Evolutionary conservation across 2,797 vertebrate genomes (phyloP).

Genomic region (Chloroceryle amazona): DNA sequence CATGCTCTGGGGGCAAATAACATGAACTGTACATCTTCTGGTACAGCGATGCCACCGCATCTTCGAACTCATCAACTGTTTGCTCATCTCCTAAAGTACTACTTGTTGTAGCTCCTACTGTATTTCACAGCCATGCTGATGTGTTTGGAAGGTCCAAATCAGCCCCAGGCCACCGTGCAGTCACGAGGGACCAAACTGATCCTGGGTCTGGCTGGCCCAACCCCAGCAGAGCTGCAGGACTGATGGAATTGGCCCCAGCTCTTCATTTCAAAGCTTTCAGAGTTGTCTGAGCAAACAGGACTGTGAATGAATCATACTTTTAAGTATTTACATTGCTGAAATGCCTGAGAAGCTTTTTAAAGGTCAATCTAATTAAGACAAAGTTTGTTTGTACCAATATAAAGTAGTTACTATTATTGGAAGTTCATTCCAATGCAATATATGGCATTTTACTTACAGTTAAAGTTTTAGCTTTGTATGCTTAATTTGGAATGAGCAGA

Average conservation of each 20-base stretch:
- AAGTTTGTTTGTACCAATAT: conserved; percentile 75
- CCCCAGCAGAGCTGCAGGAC: background rate
- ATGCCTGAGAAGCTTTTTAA: conserved; percentile 78
- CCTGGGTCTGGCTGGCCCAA: background rate
- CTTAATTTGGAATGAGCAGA: conserved; percentile 76
- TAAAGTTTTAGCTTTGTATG: conserved; percentile 63
- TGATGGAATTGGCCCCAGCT: background rate
- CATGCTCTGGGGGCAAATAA: background rate
- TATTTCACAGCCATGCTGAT: background rate
- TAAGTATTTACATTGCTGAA: conserved; percentile 70
- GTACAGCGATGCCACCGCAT: fast-evolving
- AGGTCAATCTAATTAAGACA: conserved; percentile 82
- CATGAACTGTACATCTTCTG: background rate
- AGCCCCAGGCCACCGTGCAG: fast-evolving
- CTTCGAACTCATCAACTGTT: background rate
- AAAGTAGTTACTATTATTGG: conserved; percentile 79
- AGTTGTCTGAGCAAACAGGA: conserved; percentile 26
- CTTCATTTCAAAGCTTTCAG: conserved; percentile 5
- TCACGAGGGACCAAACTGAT: background rate
- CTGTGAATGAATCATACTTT: conserved; percentile 22
- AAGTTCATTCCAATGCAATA: conserved; percentile 58
- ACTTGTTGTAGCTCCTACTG: background rate
- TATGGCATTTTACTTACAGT: conserved; percentile 76
- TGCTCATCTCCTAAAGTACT: fast-evolving
- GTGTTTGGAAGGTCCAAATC: background rate